Percentiles rank a stretch among this genome's conserved stretches.
phyloP scores from a whole-genome alignment of 1,140 invertebrate species.

The Neuroterus valhalla region DNA sequence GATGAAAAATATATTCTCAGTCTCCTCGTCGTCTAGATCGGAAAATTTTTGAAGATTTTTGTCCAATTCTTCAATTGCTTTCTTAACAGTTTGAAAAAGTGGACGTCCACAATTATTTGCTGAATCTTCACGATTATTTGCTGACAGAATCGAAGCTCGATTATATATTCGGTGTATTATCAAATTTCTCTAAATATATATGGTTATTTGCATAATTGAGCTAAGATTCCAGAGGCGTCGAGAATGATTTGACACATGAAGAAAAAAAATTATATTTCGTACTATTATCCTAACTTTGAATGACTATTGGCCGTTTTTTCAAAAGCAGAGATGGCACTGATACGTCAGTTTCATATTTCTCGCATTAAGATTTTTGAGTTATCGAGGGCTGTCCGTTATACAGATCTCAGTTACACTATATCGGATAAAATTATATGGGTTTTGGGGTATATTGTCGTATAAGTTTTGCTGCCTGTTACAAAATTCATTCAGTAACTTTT shows the following conservation, averaged over 20 bases:
- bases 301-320: neutral
- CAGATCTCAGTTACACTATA: neutral
- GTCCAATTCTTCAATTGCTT: neutral
- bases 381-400: conserved; percentile 8
- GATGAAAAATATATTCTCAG: conserved; percentile 47
- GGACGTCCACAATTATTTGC: no score
- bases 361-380: neutral
- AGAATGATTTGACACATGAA: neutral
- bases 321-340: conserved; percentile 44
- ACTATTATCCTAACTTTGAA: neutral
- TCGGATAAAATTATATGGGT: conserved; percentile 33
- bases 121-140: no score
- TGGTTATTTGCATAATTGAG: neutral
- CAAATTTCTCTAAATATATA: no score
- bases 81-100: no score
- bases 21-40: conserved; percentile 21
- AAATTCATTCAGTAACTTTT: no score
- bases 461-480: conserved; percentile 19
- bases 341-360: conserved; percentile 27
- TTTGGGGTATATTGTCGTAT: conserved; percentile 45
- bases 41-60: neutral
- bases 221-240: neutral
- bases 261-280: neutral
- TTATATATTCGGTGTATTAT: neutral
- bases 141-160: neutral